Evolutionary conservation across 2,888 invertebrate species (phyloP).

Genomic region (Scaptomyza reducta): DNA sequence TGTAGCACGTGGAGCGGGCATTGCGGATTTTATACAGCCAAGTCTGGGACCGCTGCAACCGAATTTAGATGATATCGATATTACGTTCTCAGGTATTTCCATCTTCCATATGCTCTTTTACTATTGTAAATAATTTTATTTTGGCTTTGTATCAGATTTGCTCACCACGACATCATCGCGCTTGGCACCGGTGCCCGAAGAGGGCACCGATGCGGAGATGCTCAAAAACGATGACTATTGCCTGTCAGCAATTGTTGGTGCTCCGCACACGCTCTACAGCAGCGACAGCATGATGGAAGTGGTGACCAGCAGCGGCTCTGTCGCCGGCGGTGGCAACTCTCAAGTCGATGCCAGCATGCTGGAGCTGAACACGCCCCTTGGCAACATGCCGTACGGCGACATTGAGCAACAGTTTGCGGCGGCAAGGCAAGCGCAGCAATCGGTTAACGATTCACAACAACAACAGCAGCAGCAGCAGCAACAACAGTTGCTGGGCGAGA

Average conservation of each 20-base stretch:
- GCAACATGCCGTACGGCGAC: slow-evolving; percentile 73
- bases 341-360: slow-evolving; percentile 82
- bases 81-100: slow-evolving; percentile 91
- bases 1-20: slow-evolving; percentile 89
- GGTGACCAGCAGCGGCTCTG: slow-evolving; percentile 26
- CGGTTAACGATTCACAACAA: slow-evolving; percentile 40
- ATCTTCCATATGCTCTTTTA: background rate
- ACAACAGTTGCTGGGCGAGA: slow-evolving; percentile 43
- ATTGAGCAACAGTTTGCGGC: slow-evolving; percentile 78
- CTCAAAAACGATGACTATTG: slow-evolving; percentile 85
- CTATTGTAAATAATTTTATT: slow-evolving; percentile 54
- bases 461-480: slow-evolving; percentile 26
- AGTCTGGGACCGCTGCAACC: slow-evolving; percentile 98
- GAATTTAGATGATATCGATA: slow-evolving; percentile 95
- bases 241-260: slow-evolving; percentile 71
- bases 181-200: slow-evolving; percentile 87
- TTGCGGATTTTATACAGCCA: slow-evolving; percentile 99
- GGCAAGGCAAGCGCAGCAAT: slow-evolving; percentile 60
- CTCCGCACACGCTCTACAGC: slow-evolving; percentile 76
- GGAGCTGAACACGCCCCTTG: slow-evolving; percentile 81
- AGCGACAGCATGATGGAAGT: slow-evolving; percentile 81
- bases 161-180: slow-evolving; percentile 83
- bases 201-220: slow-evolving; percentile 86
- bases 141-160: slow-evolving; percentile 73
- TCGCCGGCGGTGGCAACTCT: slow-evolving; percentile 12